Percentiles rank a stretch among this genome's conserved stretches.
Conservation (phyloP, 53 echinoderm and acorn worm species). For the Hippasteria phrygiana region DNA sequence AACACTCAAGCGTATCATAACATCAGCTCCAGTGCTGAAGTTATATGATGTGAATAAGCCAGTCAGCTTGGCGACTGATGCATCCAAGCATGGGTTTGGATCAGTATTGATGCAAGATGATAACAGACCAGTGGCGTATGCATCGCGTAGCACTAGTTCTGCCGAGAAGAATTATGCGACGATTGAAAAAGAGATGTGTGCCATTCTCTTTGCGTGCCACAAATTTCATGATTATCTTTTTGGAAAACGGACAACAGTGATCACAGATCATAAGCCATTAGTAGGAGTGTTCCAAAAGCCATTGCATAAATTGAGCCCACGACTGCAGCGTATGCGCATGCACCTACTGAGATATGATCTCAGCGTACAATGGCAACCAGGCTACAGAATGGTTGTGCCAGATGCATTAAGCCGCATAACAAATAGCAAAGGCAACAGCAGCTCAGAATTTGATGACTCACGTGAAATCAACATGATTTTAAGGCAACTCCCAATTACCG, state of each 20-base stretch:
- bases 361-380: constrained; percentile 51
- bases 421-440: too few species aligned
- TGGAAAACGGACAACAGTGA: constrained; percentile 62
- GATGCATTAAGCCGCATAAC: constrained; percentile 26
- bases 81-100: constrained; percentile 16
- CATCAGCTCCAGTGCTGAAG: constrained; percentile 53
- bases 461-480: too few species aligned
- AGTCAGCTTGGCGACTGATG: constrained; percentile 37
- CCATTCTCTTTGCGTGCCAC: too few species aligned
- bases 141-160: too few species aligned
- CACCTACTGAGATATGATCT: constrained; percentile 58
- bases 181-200: too few species aligned
- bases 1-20: constrained; percentile 47
- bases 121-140: too few species aligned
- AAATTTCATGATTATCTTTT: constrained; percentile 15
- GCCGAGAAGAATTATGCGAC: too few species aligned
- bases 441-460: too few species aligned
- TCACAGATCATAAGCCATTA: constrained; percentile 72
- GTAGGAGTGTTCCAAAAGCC: constrained; percentile 70
- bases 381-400: constrained; percentile 43
- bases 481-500: too few species aligned
- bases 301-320: constrained; percentile 70
- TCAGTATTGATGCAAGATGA: constrained; percentile 31
- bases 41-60: constrained; percentile 56
- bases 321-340: too few species aligned